phyloP scores from a whole-genome alignment of 2,888 invertebrate genomes.

The Artemia sp. region DNA sequence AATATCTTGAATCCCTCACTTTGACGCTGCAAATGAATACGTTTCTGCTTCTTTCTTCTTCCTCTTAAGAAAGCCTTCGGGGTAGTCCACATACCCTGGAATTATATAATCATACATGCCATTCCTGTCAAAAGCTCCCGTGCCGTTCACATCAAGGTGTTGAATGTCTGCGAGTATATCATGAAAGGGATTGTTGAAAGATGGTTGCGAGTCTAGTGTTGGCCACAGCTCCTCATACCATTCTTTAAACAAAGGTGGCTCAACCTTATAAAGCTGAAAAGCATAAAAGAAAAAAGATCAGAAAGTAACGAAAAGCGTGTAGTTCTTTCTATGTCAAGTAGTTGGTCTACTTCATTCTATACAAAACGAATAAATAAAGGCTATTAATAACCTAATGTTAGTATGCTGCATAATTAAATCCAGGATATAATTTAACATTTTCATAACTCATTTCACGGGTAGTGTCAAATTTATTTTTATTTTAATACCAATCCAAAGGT shows the following conservation, averaged over 20 bases:
- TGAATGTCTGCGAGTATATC: conserved; percentile 8
- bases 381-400: too few species aligned
- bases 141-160: neutral
- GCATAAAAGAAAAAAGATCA: conserved; percentile 10
- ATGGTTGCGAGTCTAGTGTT: neutral
- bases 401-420: too few species aligned
- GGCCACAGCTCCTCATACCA: conserved; percentile 24
- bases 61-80: conserved; percentile 8
- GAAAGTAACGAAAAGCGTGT: too few species aligned
- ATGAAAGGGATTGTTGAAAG: neutral
- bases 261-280: conserved; percentile 35
- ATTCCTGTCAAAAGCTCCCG: neutral
- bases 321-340: too few species aligned
- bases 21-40: too few species aligned
- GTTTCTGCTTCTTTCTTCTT: neutral
- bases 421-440: too few species aligned
- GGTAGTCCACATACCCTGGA: conserved; percentile 31
- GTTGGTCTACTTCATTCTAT: too few species aligned
- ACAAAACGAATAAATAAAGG: too few species aligned
- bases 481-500: too few species aligned
- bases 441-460: too few species aligned
- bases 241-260: conserved; percentile 32
- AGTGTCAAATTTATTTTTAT: too few species aligned
- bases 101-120: conserved; percentile 32
- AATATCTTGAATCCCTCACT: too few species aligned